These are phyloP conservation scores for Podarcis muralis DNA, from an alignment of 2,113 vertebrate genomes.

Conservation along the genomic window DNA sequence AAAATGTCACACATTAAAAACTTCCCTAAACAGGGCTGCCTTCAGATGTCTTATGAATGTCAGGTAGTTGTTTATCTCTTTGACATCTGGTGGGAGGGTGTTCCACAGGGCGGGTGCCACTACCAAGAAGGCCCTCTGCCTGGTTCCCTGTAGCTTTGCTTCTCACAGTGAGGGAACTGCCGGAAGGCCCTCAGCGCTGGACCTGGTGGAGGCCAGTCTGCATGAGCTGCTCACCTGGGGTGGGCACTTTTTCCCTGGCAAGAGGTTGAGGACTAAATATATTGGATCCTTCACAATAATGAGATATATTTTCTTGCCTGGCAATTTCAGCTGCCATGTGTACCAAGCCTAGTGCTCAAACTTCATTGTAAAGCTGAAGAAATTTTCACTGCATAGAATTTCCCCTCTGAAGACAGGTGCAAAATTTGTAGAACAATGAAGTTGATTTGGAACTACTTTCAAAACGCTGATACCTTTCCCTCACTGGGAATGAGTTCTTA, in stretches of 20 bases:
- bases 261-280: not conserved
- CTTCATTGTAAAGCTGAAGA: not conserved
- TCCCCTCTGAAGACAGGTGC: not conserved
- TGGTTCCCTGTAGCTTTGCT: no score
- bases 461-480: not conserved
- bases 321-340: not conserved
- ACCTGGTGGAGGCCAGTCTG: no score
- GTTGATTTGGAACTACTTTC: not conserved
- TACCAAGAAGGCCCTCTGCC: no score
- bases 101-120: no score
- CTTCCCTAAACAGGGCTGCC: no score
- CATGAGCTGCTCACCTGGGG: not conserved
- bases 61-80: no score
- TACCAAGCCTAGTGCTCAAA: not conserved
- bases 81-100: no score
- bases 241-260: not conserved
- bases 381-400: not conserved
- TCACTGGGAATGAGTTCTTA: not conserved
- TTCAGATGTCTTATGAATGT: no score
- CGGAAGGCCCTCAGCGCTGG: no score
- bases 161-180: no score
- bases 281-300: not conserved
- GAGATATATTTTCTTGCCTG: not conserved
- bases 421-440: not conserved
- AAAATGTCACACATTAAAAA: no score